Conservation (phyloP, 2,113 vertebrate species). For the Psittacus erithacus region DNA sequence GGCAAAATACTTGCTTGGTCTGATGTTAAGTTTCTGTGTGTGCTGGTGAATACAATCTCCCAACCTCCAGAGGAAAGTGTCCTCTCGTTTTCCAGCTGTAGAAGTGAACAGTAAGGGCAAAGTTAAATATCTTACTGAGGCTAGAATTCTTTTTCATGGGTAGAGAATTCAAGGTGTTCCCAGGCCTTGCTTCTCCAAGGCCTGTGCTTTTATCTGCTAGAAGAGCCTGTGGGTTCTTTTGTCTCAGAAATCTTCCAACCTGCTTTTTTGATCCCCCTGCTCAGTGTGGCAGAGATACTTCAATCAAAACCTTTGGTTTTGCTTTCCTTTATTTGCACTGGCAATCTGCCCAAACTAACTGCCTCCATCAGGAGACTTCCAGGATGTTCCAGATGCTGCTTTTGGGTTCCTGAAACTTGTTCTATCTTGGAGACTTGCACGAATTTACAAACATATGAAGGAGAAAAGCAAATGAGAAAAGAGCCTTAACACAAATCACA, state of each 20-base stretch:
- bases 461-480: background rate
- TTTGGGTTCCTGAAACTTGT: background rate
- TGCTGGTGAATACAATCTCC: background rate
- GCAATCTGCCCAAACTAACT: background rate
- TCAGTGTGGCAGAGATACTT: background rate
- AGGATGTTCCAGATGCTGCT: background rate
- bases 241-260: background rate
- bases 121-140: background rate
- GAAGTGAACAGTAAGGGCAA: background rate
- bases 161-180: background rate
- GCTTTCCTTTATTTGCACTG: background rate
- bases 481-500: background rate
- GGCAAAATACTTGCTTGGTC: background rate
- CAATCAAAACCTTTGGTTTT: background rate
- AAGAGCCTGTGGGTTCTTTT: background rate
- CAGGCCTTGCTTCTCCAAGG: background rate
- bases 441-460: background rate
- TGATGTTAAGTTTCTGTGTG: rapidly evolving
- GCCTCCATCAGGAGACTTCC: background rate
- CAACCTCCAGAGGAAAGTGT: background rate
- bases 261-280: background rate
- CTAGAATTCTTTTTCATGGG: background rate
- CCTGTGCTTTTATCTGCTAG: background rate
- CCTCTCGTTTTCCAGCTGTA: background rate
- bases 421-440: background rate